Conservation (phyloP, 2,888 invertebrate genomes). For the Ormyrus rosae region DNA sequence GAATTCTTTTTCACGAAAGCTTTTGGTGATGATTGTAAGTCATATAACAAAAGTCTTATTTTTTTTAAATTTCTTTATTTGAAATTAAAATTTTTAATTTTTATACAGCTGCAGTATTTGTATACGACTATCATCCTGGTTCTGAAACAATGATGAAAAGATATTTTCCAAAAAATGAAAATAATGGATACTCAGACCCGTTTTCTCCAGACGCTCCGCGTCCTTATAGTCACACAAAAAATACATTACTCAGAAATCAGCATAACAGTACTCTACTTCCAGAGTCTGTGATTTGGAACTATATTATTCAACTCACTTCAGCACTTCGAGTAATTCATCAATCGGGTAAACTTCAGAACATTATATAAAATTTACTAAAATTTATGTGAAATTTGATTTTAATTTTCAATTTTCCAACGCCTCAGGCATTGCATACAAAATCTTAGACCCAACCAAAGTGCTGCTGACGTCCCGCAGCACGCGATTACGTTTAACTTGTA, state of each 20-base stretch:
- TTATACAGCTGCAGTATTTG: slow-evolving; percentile 92
- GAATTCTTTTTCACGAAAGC: slow-evolving; percentile 97
- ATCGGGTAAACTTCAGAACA: slow-evolving; percentile 70
- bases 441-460: slow-evolving; percentile 95
- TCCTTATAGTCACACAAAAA: slow-evolving; percentile 89
- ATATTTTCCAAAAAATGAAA: slow-evolving; percentile 84
- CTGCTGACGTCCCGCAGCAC: slow-evolving; percentile 83
- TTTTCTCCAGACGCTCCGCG: slow-evolving; percentile 89
- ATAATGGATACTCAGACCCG: slow-evolving; percentile 85
- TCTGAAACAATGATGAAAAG: slow-evolving; percentile 91
- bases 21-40: slow-evolving; percentile 95
- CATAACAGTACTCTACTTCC: slow-evolving; percentile 84
- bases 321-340: slow-evolving; percentile 94
- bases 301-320: slow-evolving; percentile 95
- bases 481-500: slow-evolving; percentile 88
- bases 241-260: slow-evolving; percentile 86
- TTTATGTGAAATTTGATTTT: neutral
- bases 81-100: slow-evolving; percentile 48
- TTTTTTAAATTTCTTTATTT: neutral
- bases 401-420: neutral
- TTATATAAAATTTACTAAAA: neutral
- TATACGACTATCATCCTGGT: slow-evolving; percentile 96
- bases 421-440: slow-evolving; percentile 84
- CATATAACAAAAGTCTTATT: slow-evolving; percentile 60
- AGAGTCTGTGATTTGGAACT: slow-evolving; percentile 95